Conservation (phyloP, 2,797 vertebrate species). For the Pseudochirops corinnae region DNA sequence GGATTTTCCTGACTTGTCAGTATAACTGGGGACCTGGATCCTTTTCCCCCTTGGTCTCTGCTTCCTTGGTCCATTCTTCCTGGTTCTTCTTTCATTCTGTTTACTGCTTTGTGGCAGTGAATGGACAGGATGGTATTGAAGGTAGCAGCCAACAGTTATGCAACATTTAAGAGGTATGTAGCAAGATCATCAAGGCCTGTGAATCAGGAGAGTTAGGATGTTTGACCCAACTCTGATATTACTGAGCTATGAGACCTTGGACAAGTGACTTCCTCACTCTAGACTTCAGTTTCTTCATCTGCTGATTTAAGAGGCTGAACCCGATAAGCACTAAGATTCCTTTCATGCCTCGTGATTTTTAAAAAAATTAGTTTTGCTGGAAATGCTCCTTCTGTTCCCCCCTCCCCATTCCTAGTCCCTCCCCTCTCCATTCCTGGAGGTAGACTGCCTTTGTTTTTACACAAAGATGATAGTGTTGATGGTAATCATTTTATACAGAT, state of each 20-base stretch:
- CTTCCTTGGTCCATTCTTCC: neutral
- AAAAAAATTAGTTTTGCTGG: neutral
- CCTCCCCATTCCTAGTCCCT: neutral
- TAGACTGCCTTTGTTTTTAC: neutral
- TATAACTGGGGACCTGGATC: neutral
- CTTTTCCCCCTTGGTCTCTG: neutral
- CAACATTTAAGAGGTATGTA: neutral
- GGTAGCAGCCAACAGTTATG: neutral
- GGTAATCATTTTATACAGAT: neutral
- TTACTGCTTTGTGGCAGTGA: neutral
- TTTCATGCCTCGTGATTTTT: neutral
- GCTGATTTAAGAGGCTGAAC: neutral
- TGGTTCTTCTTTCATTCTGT: neutral
- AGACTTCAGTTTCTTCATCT: neutral
- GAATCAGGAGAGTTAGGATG: neutral
- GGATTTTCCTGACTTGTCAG: neutral
- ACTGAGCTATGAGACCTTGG: neutral
- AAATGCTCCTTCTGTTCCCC: neutral
- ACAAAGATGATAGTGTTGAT: neutral
- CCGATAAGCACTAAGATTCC: neutral
- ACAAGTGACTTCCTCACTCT: neutral
- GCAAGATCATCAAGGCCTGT: neutral
- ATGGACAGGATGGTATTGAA: neutral
- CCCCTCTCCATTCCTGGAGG: neutral
- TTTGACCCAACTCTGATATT: neutral